Evolutionary conservation across 2,797 vertebrate genomes (phyloP).

Genomic region (Danio jaintianensis): DNA sequence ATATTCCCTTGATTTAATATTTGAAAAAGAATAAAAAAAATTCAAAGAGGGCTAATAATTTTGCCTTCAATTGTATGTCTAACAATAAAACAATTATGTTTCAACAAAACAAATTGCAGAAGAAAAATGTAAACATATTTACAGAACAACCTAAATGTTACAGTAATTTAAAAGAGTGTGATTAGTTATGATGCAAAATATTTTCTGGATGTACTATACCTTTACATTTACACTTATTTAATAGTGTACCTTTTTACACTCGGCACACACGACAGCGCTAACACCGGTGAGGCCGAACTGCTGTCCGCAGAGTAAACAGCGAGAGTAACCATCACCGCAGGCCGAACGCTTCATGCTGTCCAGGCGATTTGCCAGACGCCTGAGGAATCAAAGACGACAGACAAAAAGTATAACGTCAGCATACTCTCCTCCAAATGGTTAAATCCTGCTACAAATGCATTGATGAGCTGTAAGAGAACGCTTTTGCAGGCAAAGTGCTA

Average conservation of each 20-base stretch:
- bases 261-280: slow-evolving; percentile 85
- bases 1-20: too few species aligned
- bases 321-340: slow-evolving; percentile 87
- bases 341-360: slow-evolving; percentile 88
- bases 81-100: too few species aligned
- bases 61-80: too few species aligned
- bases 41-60: too few species aligned
- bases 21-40: too few species aligned
- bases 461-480: slow-evolving; percentile 31
- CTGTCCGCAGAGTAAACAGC: slow-evolving; percentile 90
- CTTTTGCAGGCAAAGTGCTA: slow-evolving; percentile 52
- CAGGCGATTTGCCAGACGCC: slow-evolving; percentile 88
- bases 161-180: too few species aligned
- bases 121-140: too few species aligned
- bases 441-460: slow-evolving; percentile 25
- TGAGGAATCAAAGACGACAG: slow-evolving; percentile 63
- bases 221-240: too few species aligned
- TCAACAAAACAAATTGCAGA: too few species aligned
- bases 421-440: background rate
- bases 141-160: too few species aligned
- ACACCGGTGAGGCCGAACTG: slow-evolving; percentile 84
- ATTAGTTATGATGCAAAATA: too few species aligned
- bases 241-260: slow-evolving; percentile 91
- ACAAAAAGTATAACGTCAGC: slow-evolving; percentile 23
- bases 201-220: too few species aligned